Evolutionary conservation across 2,797 vertebrate species (phyloP).

Genomic region (Spondyliosoma cantharus): DNA sequence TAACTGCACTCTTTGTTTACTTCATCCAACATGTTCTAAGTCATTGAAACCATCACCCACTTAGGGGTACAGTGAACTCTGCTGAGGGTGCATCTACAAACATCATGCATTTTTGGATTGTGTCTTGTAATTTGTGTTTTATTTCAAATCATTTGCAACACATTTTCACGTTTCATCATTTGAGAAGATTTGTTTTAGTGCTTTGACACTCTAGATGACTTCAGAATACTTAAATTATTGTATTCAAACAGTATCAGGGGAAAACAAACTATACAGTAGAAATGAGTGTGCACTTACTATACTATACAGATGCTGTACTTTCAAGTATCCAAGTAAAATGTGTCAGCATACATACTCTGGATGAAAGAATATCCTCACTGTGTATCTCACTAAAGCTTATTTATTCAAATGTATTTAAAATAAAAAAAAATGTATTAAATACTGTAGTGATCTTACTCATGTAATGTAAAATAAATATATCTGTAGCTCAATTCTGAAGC

Average conservation of each 20-base stretch:
- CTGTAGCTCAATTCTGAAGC: no score
- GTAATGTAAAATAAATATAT: no score
- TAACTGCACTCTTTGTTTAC: constrained; percentile 16
- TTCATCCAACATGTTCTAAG: constrained; percentile 6
- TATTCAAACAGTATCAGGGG: not conserved
- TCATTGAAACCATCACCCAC: not conserved
- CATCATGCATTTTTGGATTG: not conserved
- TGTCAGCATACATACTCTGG: no score
- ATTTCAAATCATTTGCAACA: not conserved
- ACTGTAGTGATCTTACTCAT: no score
- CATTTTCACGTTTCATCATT: not conserved
- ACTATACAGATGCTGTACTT: no score
- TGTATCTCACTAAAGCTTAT: no score
- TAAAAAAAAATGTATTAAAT: no score
- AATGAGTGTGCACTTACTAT: no score
- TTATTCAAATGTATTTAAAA: no score
- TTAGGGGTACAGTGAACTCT: not conserved
- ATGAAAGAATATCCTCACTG: no score
- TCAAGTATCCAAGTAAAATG: no score
- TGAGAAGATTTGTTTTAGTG: not conserved
- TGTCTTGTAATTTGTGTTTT: not conserved
- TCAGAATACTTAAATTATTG: not conserved
- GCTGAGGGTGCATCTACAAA: not conserved
- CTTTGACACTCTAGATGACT: not conserved
- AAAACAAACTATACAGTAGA: not conserved